Conservation (phyloP, 2,888 invertebrate species). For the Phengaris alcon region DNA sequence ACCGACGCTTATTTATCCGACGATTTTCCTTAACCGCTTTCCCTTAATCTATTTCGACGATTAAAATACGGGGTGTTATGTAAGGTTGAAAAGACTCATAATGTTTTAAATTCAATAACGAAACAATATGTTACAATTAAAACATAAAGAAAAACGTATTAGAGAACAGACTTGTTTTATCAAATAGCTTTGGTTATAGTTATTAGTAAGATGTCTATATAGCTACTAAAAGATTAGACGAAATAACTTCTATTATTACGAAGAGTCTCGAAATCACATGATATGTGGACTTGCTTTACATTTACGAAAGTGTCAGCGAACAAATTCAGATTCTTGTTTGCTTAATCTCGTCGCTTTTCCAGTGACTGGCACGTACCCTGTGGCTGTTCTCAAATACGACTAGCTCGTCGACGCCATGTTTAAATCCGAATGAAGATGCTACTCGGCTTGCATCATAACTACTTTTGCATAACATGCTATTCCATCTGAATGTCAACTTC, state of each 20-base stretch:
- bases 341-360: constrained; percentile 54
- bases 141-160: background rate
- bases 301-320: constrained; percentile 45
- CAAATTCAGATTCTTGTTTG: constrained; percentile 57
- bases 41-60: constrained; percentile 21
- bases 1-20: constrained; percentile 48
- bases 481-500: constrained; percentile 66
- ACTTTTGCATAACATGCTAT: constrained; percentile 67
- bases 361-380: constrained; percentile 44
- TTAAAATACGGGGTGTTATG: constrained; percentile 23
- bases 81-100: constrained; percentile 5
- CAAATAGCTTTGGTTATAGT: too few relatives aligned
- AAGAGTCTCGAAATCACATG: background rate
- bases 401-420: constrained; percentile 46
- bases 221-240: background rate
- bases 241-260: background rate
- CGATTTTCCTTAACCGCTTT: constrained; percentile 30
- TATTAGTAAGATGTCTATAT: background rate
- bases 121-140: background rate
- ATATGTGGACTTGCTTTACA: constrained; percentile 13
- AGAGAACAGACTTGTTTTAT: background rate
- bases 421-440: constrained; percentile 53
- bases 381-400: constrained; percentile 50
- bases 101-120: background rate
- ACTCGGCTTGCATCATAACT: constrained; percentile 56